These are phyloP conservation scores for Cephalopachus bancanus DNA, from an alignment of 2,797 vertebrate genomes.

Conservation along the genomic window DNA sequence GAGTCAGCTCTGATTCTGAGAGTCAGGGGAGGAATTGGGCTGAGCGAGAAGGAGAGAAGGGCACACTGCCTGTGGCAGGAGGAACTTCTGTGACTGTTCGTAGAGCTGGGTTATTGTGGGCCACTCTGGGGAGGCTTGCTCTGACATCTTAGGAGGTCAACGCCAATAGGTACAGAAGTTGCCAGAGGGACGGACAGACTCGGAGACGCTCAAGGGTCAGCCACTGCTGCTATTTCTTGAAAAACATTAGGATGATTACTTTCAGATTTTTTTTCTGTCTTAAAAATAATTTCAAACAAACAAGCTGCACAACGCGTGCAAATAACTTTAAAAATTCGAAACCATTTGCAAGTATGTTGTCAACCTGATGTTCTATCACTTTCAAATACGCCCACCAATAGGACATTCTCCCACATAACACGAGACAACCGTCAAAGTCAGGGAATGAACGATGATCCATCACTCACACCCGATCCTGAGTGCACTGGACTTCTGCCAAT, in stretches of 20 bases:
- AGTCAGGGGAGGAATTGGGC: neutral
- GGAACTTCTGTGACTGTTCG: neutral
- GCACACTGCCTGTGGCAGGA: neutral
- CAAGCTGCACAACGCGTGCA: neutral
- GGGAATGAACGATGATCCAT: neutral
- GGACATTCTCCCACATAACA: neutral
- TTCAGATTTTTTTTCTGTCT: neutral
- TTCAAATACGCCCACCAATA: neutral
- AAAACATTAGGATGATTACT: neutral
- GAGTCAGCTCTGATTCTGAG: neutral
- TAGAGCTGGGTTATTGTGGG: neutral
- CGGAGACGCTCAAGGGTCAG: neutral
- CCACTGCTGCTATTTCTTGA: neutral
- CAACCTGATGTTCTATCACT: neutral
- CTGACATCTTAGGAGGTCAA: neutral
- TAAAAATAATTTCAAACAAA: neutral
- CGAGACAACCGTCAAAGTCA: neutral
- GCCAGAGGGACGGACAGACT: neutral
- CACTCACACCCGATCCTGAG: neutral
- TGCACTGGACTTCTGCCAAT: neutral
- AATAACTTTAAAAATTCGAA: neutral
- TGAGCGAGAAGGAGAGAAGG: neutral
- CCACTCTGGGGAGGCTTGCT: too few relatives aligned
- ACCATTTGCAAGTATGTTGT: neutral
- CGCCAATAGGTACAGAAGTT: neutral